Conservation (phyloP, 2,888 invertebrate species). For the Drosophila siamana region DNA sequence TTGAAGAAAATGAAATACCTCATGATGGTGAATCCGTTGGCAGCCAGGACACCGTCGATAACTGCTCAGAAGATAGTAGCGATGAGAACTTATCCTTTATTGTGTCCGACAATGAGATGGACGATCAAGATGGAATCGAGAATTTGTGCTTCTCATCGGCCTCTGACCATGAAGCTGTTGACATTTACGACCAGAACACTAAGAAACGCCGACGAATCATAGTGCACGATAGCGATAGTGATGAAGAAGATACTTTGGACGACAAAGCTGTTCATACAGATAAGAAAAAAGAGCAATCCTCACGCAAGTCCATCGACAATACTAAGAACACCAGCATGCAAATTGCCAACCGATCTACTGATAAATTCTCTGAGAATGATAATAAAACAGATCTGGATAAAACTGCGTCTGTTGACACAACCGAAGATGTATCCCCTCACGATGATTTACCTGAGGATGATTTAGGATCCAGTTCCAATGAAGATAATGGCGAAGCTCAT, state of each 20-base stretch:
- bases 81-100: conserved; percentile 86
- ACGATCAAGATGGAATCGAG: conserved; percentile 25
- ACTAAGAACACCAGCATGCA: background rate
- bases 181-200: background rate
- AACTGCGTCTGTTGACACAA: conserved; percentile 34
- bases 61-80: conserved; percentile 83
- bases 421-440: background rate
- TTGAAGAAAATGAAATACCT: conserved; percentile 86
- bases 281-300: background rate
- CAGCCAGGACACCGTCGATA: conserved; percentile 86
- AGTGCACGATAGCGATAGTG: conserved; percentile 29
- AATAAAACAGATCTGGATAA: conserved; percentile 43
- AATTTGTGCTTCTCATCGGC: conserved; percentile 53
- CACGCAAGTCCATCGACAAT: background rate
- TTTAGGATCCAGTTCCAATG: conserved; percentile 20
- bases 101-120: conserved; percentile 83
- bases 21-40: conserved; percentile 87
- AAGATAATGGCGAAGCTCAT: background rate
- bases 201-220: conserved; percentile 58
- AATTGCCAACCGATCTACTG: background rate
- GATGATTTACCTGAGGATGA: background rate
- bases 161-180: conserved; percentile 29
- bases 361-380: background rate
- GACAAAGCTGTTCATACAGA: background rate
- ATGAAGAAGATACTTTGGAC: conserved; percentile 20